A percentile compares a stretch with the other conserved stretches of the same genome.
These are phyloP conservation scores for Mythimna vitellina DNA, from an alignment of 2,888 invertebrate genomes.

Conservation along the genomic window DNA sequence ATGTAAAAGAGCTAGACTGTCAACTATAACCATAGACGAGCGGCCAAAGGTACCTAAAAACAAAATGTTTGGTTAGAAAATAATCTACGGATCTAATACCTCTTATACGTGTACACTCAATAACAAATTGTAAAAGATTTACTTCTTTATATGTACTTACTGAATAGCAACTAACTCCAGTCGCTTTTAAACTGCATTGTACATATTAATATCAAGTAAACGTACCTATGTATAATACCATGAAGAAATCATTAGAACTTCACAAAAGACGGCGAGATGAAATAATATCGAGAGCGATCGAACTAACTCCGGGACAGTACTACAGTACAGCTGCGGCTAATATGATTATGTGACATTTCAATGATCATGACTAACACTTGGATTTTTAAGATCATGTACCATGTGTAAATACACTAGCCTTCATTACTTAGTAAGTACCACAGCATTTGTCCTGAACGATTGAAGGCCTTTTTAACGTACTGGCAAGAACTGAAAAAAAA, in stretches of 20 bases:
- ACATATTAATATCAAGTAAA: constrained; percentile 30
- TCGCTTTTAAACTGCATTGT: constrained; percentile 45
- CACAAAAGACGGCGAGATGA: background rate
- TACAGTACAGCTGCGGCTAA: too few relatives aligned
- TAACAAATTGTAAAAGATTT: background rate
- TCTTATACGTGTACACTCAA: background rate
- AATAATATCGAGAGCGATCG: too few relatives aligned
- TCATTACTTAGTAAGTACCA: too few relatives aligned
- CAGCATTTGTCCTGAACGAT: too few relatives aligned
- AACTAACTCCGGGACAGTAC: too few relatives aligned
- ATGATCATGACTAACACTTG: too few relatives aligned
- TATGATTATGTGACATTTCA: too few relatives aligned
- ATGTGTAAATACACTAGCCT: too few relatives aligned
- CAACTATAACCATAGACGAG: background rate
- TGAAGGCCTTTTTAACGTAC: too few relatives aligned
- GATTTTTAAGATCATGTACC: too few relatives aligned
- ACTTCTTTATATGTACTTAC: constrained; percentile 27
- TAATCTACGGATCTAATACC: background rate
- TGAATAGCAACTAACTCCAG: constrained; percentile 41
- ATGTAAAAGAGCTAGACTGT: too few relatives aligned
- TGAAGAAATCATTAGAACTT: constrained; percentile 3
- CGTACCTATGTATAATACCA: constrained; percentile 9
- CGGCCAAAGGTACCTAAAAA: background rate
- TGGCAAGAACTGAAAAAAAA: too few relatives aligned
- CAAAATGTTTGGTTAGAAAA: background rate